These are phyloP conservation scores for Dysdera silvatica DNA, from an alignment of 1,140 invertebrate genomes.

Conservation along the genomic window DNA sequence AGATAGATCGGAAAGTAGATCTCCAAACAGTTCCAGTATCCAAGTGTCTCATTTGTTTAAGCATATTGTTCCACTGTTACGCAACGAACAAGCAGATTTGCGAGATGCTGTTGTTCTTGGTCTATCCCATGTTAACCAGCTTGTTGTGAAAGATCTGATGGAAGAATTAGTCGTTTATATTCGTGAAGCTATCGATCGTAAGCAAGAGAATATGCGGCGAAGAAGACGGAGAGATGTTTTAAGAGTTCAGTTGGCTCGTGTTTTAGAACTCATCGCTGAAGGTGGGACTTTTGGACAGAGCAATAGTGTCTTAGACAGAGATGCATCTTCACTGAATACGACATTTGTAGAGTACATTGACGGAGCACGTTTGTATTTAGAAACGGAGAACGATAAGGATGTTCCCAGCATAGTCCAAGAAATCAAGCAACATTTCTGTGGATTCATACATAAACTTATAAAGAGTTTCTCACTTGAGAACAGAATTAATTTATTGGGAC, in stretches of 20 bases:
- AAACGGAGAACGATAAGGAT: slow-evolving; percentile 79
- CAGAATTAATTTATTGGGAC: slow-evolving; percentile 71
- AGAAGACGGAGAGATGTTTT: slow-evolving; percentile 80
- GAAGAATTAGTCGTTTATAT: slow-evolving; percentile 87
- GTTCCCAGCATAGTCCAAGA: slow-evolving; percentile 57
- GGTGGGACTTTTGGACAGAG: slow-evolving; percentile 84
- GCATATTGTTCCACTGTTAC: slow-evolving; percentile 70
- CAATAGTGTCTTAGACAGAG: slow-evolving; percentile 70
- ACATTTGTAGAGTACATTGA: slow-evolving; percentile 92
- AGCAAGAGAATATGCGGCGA: slow-evolving; percentile 90
- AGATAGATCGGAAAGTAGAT: slow-evolving; percentile 57
- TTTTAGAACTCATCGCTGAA: slow-evolving; percentile 85
- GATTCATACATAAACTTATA: slow-evolving; percentile 87
- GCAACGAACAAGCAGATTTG: slow-evolving; percentile 86
- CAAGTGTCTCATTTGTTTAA: slow-evolving; percentile 82
- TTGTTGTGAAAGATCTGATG: slow-evolving; percentile 72
- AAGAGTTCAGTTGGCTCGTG: slow-evolving; percentile 79
- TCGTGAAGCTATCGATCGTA: slow-evolving; percentile 92
- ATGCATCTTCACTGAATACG: slow-evolving; percentile 70
- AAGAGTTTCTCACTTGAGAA: slow-evolving; percentile 85
- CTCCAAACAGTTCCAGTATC: slow-evolving; percentile 43
- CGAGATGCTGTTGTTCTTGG: slow-evolving; percentile 86
- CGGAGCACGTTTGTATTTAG: slow-evolving; percentile 79
- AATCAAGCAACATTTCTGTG: slow-evolving; percentile 89
- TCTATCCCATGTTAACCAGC: slow-evolving; percentile 69